phyloP scores from a whole-genome alignment of 1,140 invertebrate species.

The Calliphora vicina region DNA sequence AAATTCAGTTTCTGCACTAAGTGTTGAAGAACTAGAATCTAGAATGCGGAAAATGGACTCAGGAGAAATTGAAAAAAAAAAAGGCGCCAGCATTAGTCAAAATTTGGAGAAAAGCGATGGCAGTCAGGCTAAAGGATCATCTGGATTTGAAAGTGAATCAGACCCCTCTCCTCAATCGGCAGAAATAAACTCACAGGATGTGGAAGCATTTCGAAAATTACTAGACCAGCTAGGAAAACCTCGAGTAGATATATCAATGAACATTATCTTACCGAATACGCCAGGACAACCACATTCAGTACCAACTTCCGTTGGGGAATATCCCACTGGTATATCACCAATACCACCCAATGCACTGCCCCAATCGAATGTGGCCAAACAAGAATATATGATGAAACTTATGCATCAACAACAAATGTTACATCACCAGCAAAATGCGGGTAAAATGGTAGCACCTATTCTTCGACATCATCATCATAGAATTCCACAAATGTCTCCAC shows the following conservation, averaged over 20 bases:
- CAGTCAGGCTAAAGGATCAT: no score
- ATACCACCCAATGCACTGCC: neutral
- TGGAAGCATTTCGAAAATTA: slow-evolving; percentile 43
- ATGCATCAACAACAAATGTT: slow-evolving; percentile 39
- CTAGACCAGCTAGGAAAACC: slow-evolving; percentile 38
- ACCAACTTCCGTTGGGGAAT: neutral
- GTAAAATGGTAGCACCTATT: neutral
- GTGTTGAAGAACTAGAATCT: slow-evolving; percentile 78
- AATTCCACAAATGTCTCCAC: neutral
- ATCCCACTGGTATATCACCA: neutral
- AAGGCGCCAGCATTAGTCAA: neutral
- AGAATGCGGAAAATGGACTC: slow-evolving; percentile 65
- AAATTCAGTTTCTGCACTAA: slow-evolving; percentile 48
- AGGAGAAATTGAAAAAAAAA: neutral
- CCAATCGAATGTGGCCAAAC: neutral
- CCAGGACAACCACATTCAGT: neutral
- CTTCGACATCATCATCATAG: neutral
- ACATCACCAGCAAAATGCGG: slow-evolving; percentile 42
- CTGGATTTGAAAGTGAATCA: neutral
- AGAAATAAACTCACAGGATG: slow-evolving; percentile 34
- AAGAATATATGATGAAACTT: slow-evolving; percentile 25
- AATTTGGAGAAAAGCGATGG: neutral
- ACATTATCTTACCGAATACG: neutral
- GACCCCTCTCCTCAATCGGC: neutral
- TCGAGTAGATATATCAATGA: neutral